A percentile compares a stretch with the other conserved stretches of the same genome.
phyloP scores from a whole-genome alignment of 2,888 invertebrate species.

The Cylindroiulus punctatus region DNA sequence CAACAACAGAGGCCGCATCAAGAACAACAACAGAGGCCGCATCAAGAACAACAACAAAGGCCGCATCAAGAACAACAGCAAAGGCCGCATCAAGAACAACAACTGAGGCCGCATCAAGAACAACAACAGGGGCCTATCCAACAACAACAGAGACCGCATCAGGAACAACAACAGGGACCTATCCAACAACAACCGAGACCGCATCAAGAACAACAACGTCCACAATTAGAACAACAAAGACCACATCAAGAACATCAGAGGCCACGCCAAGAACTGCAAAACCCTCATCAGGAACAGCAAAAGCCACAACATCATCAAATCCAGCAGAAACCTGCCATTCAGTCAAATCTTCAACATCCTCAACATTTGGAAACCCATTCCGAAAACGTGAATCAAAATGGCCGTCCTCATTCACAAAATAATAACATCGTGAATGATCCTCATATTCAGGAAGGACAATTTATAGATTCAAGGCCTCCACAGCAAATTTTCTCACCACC shows the following conservation, averaged over 20 bases:
- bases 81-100: background rate
- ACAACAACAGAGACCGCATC: background rate
- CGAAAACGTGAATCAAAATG: background rate
- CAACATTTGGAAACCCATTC: background rate
- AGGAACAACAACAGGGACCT: too few species aligned
- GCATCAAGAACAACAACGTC: too few species aligned
- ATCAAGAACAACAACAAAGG: background rate
- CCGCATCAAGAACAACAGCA: background rate
- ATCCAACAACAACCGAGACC: too few species aligned
- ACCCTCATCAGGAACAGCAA: background rate
- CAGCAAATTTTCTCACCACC: constrained; percentile 25
- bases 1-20: background rate
- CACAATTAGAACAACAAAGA: too few species aligned
- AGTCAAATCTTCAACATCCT: constrained; percentile 3
- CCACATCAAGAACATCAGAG: background rate
- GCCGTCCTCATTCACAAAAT: background rate
- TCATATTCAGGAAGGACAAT: background rate
- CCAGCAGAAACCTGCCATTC: background rate
- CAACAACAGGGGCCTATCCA: background rate
- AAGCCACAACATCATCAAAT: too few species aligned
- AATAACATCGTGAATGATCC: background rate
- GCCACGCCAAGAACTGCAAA: background rate
- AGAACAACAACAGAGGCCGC: background rate
- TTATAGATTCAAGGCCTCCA: background rate
- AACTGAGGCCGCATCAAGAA: constrained; percentile 5